A percentile compares a stretch with the other conserved stretches of the same genome.
Conservation (phyloP, 2,113 vertebrate genomes). For the Prunella himalayana region DNA sequence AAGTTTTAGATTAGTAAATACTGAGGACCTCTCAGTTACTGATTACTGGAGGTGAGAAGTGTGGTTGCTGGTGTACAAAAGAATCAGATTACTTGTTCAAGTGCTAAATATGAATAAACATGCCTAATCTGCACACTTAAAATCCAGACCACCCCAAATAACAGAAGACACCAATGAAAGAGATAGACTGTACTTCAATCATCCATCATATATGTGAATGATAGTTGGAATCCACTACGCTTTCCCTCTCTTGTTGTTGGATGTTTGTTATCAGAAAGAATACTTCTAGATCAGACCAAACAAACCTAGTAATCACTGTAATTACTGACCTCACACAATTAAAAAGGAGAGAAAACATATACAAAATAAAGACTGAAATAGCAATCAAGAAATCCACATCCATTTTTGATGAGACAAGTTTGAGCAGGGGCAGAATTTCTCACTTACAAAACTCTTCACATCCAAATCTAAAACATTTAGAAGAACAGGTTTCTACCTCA, state of each 20-base stretch:
- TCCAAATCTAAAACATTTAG: not conserved
- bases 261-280: not conserved
- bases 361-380: not conserved
- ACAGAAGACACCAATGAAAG: not conserved
- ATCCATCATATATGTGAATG: accelerated
- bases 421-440: not conserved
- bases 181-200: not conserved
- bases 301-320: not conserved
- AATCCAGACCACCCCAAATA: not conserved
- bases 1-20: not conserved
- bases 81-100: not conserved
- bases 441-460: not conserved
- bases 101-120: not conserved
- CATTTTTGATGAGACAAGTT: not conserved
- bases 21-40: not conserved
- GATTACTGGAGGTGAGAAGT: not conserved
- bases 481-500: not conserved
- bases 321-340: not conserved
- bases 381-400: not conserved
- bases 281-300: not conserved
- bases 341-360: not conserved
- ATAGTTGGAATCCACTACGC: not conserved
- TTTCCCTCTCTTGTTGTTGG: not conserved
- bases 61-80: not conserved
- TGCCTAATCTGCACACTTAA: not conserved